Evolutionary conservation across 92 coral and sea anemone species (phyloP).

Genomic region (Micromussa lordhowensis): DNA sequence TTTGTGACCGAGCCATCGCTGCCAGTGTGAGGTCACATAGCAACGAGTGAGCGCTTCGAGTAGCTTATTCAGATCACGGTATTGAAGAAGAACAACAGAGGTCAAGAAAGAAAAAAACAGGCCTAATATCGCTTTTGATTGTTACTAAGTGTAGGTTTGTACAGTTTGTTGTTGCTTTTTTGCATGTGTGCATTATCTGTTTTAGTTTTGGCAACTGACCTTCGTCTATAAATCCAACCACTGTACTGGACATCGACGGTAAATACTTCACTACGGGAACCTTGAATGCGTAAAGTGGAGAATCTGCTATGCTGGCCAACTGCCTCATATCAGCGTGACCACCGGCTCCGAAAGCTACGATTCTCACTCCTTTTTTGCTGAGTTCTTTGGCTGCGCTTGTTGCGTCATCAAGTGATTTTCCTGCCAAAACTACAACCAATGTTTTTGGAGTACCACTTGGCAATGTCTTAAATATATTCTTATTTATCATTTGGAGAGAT

Average conservation of each 20-base stretch:
- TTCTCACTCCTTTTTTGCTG: constrained; percentile 33
- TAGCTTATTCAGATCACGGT: too few relatives aligned
- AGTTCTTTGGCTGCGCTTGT: constrained; percentile 44
- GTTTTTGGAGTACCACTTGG: constrained; percentile 41
- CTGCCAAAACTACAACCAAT: constrained; percentile 59
- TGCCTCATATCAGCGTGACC: constrained; percentile 53
- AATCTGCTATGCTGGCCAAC: constrained; percentile 63
- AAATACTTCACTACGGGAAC: constrained; percentile 58
- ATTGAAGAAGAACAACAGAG: too few relatives aligned
- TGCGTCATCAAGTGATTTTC: constrained; percentile 60
- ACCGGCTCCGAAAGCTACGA: constrained; percentile 68
- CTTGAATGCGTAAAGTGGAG: constrained; percentile 56
- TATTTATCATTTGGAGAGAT: constrained; percentile 39
- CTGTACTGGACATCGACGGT: constrained; percentile 57
- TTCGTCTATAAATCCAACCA: constrained; percentile 49
- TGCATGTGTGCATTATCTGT: too few relatives aligned
- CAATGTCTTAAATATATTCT: constrained; percentile 2
- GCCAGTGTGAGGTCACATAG: too few relatives aligned
- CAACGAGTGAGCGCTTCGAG: too few relatives aligned
- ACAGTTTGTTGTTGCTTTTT: too few relatives aligned
- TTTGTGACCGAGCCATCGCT: too few relatives aligned
- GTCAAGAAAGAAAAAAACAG: too few relatives aligned
- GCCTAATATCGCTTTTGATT: too few relatives aligned
- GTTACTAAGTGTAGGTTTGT: too few relatives aligned
- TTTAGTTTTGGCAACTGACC: constrained; percentile 27